Conservation (phyloP, 2,888 invertebrate species). For the Leucophenga montana region DNA sequence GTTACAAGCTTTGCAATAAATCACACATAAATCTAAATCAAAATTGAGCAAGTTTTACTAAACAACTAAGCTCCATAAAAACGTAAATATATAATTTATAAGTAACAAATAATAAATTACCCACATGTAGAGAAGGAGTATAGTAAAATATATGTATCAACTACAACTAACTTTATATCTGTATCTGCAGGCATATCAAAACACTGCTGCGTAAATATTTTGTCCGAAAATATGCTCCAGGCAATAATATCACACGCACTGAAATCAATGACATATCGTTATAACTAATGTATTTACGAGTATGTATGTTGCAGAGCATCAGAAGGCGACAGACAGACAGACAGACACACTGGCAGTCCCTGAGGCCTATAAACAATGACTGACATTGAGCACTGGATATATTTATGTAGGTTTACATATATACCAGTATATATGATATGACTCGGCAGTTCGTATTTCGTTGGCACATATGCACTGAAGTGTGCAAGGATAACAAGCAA, state of each 20-base stretch:
- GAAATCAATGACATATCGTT: conserved; percentile 66
- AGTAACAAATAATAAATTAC: too few species aligned
- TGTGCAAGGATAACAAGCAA: conserved; percentile 28
- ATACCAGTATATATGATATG: too few species aligned
- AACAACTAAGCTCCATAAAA: too few species aligned
- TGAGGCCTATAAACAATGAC: conserved; percentile 19
- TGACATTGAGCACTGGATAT: conserved; percentile 18
- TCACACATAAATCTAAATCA: background rate
- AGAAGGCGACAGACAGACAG: conserved; percentile 42
- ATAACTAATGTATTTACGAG: conserved; percentile 51
- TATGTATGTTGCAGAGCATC: conserved; percentile 41
- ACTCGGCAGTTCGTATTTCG: too few species aligned
- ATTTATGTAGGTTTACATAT: too few species aligned
- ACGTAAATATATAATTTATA: too few species aligned
- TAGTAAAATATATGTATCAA: too few species aligned
- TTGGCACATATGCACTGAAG: conserved; percentile 9
- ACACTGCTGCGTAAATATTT: too few species aligned
- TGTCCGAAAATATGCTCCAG: conserved; percentile 5
- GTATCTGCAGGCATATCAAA: too few species aligned
- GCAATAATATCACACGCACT: conserved; percentile 14
- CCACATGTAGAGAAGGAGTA: too few species aligned
- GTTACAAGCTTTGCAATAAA: background rate
- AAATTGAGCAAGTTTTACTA: too few species aligned
- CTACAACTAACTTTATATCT: too few species aligned
- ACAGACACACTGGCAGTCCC: conserved; percentile 32